Base-by-base conservation (phyloP, 2,797 vertebrate species). In the Argya squamiceps region DNA sequence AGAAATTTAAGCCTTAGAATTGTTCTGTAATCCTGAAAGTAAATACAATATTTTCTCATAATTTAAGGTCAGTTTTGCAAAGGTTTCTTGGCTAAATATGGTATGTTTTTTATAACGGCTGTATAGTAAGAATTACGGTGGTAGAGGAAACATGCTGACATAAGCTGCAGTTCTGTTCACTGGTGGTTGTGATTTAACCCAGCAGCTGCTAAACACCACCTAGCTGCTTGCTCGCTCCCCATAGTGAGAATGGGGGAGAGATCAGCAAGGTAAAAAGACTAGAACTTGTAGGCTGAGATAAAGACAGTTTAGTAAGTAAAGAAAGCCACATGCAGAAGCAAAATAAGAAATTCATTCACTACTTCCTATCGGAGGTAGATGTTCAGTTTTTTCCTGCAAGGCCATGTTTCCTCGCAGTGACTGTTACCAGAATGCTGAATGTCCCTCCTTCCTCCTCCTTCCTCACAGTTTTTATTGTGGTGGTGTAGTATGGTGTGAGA, bases 401-500 rank as follows among this genome's bases (percentile, higher is more conserved):
- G 75, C 55, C 3, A 2, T 21, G 29, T 82, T 82, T 11, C 41
- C 6, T n/a, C 30, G 8, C 6, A 0, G 1, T 29, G 11, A 8
- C 2, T 5, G 49, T 46, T 37, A 32, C 49, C 37, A 3, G 44
- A 7, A 20, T 0, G 4, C 47, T 4, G 1, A 34, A 37, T 0
- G 2, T 55, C 39, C 27, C 4, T 63, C 15, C 44, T n/a, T 68
- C 17, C 24, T 75, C 22, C 49, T 76, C 17, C 27, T 59, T 24
- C 47, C 79, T 43, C 2, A 1, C 44, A 21, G 46, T 80, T 74
- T 26, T 46, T 83, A 15, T 27, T 52, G 32, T 10, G 15, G 44
- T 1, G 0, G 22, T 32, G 9, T 21, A 17, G 9, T 15, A 11
- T 4, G 9, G 12, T 46, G 6, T 41, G 60, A n/a, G 6, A 32